phyloP scores from a whole-genome alignment of 2,113 vertebrate genomes.

The Podilymbus podiceps region DNA sequence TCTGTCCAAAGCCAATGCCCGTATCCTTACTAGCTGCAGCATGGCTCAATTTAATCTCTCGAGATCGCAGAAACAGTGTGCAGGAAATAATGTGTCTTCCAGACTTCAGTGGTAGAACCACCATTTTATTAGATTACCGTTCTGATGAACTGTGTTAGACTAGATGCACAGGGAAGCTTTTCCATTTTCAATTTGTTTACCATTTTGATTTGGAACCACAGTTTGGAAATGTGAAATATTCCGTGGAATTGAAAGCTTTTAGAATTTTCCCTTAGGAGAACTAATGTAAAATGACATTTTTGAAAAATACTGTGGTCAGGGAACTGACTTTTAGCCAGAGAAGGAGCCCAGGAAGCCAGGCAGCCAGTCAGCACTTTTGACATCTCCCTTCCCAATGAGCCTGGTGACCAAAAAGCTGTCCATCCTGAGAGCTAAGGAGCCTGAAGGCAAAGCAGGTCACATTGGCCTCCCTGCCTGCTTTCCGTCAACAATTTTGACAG shows the following conservation, averaged over 20 bases:
- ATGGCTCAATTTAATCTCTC: neutral
- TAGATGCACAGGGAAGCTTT: neutral
- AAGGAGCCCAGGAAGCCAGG: neutral
- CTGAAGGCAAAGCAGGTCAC: neutral
- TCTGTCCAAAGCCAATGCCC: neutral
- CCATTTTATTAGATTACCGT: neutral
- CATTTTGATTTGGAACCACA: neutral
- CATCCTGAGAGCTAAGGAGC: neutral
- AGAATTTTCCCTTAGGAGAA: neutral
- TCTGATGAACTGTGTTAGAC: neutral
- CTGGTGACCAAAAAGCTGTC: neutral
- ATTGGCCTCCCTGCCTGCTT: neutral
- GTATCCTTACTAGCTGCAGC: neutral
- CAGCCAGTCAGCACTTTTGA: neutral
- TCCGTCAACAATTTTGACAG: constrained; percentile 3
- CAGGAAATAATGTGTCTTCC: neutral
- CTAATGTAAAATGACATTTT: neutral
- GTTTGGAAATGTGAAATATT: neutral
- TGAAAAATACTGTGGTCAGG: neutral
- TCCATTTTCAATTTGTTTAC: neutral
- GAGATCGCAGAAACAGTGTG: neutral
- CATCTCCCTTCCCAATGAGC: neutral
- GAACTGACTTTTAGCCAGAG: neutral
- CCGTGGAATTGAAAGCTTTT: neutral
- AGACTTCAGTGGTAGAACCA: neutral